These are phyloP conservation scores for Mohoua ochrocephala DNA, from an alignment of 2,113 vertebrate genomes.

Conservation along the genomic window DNA sequence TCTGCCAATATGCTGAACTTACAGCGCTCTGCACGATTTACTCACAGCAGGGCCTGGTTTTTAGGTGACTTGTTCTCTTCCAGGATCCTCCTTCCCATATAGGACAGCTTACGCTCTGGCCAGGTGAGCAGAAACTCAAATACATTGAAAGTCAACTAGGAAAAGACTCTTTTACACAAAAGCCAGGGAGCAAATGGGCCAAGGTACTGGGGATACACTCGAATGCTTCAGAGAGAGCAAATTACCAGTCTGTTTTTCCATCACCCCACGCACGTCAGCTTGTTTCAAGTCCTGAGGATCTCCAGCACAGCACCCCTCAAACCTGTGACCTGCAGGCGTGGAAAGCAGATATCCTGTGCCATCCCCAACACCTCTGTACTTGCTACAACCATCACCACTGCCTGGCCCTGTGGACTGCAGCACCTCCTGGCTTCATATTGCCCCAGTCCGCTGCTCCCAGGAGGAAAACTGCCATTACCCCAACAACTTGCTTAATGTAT, in stretches of 20 bases:
- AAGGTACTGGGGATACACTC: background rate
- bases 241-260: background rate
- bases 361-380: accelerated
- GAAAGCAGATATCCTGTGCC: background rate
- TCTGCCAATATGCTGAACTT: background rate
- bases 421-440: background rate
- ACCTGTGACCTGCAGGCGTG: background rate
- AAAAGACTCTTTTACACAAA: background rate
- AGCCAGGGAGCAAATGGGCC: background rate
- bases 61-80: background rate
- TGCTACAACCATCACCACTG: background rate
- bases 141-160: background rate
- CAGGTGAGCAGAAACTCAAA: background rate
- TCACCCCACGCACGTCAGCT: accelerated
- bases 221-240: background rate
- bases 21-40: background rate
- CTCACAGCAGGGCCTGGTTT: background rate
- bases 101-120: background rate
- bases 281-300: background rate
- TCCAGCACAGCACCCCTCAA: background rate
- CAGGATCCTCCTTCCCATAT: background rate
- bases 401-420: background rate
- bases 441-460: background rate
- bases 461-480: background rate
- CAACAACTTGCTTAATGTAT: background rate